These are phyloP conservation scores for Climacteris rufus DNA, from an alignment of 2,113 vertebrate species.

Conservation along the genomic window DNA sequence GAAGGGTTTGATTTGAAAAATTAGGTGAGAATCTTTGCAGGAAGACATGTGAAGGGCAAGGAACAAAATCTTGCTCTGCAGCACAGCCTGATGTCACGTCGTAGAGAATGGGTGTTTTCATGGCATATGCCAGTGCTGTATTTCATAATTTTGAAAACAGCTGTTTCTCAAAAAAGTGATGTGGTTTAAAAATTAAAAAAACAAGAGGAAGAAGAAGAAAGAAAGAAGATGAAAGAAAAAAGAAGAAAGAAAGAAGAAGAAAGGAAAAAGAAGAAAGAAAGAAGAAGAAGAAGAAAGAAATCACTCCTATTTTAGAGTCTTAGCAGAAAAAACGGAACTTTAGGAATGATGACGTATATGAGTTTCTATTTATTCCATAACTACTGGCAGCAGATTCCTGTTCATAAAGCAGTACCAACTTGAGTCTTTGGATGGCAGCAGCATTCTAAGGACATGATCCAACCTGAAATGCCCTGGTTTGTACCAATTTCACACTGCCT, in stretches of 20 bases:
- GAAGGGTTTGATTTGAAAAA: not conserved
- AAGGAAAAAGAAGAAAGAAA: too few relatives aligned
- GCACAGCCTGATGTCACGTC: not conserved
- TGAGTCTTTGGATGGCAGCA: slow-evolving; percentile 70
- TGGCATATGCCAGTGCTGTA: not conserved
- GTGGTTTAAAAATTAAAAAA: not conserved
- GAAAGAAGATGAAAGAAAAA: not conserved
- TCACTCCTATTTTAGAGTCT: rapidly evolving
- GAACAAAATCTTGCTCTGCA: not conserved
- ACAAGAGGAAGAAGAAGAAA: too few relatives aligned
- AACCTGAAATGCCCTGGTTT: not conserved
- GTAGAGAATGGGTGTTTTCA: not conserved
- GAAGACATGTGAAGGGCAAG: not conserved
- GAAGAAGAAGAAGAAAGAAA: rapidly evolving
- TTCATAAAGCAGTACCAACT: not conserved
- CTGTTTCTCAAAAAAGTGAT: not conserved
- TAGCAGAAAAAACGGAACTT: not conserved
- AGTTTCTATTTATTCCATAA: not conserved
- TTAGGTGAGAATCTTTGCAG: not conserved
- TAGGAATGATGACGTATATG: not conserved
- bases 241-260: too few relatives aligned
- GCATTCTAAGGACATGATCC: not conserved
- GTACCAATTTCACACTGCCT: not conserved
- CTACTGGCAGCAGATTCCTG: not conserved
- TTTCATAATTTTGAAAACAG: not conserved